Conservation (phyloP, 2,113 vertebrate genomes). For the Progne subis region DNA sequence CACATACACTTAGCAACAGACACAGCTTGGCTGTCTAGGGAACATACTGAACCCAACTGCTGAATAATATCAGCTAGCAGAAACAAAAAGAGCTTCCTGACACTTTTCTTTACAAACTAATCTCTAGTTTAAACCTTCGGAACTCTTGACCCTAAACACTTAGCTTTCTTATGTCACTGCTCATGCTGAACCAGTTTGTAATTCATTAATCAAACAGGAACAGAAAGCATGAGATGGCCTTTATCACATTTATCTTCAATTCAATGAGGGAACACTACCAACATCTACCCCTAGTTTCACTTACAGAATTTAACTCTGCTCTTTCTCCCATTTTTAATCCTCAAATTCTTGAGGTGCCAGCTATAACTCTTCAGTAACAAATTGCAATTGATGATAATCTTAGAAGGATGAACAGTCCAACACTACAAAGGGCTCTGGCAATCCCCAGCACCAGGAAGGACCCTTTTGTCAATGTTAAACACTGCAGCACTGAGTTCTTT, state of each 20-base stretch:
- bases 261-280: not conserved
- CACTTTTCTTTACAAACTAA: not conserved
- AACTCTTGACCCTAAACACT: not conserved
- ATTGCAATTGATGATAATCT: not conserved
- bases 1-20: not conserved
- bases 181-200: not conserved
- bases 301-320: not conserved
- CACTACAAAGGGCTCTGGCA: not conserved
- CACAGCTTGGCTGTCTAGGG: not conserved
- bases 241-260: not conserved
- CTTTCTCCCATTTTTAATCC: not conserved
- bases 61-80: not conserved
- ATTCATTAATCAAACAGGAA: not conserved
- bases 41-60: accelerated
- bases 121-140: not conserved
- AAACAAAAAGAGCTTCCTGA: not conserved
- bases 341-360: not conserved
- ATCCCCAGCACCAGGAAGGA: not conserved
- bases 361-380: not conserved
- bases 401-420: not conserved
- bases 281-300: not conserved
- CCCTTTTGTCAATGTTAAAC: not conserved
- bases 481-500: not conserved
- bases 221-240: not conserved
- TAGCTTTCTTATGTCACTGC: not conserved